These are phyloP conservation scores for Oreochromis tanganicae DNA, from an alignment of 2,113 vertebrate species.

Conservation along the genomic window DNA sequence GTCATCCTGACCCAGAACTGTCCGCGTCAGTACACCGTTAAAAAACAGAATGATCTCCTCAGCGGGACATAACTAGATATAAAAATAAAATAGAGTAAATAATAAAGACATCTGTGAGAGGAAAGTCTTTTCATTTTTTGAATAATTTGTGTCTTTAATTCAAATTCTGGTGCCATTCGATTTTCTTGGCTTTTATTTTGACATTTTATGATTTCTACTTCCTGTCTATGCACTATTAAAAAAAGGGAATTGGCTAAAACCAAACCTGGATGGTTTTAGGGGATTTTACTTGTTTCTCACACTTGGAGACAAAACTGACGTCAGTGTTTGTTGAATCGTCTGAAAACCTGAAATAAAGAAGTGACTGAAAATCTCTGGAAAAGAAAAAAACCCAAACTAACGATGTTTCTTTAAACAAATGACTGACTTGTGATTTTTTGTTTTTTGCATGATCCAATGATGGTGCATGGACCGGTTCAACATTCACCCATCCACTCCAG, in stretches of 20 bases:
- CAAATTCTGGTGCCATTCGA: background rate
- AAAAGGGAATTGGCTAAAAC: background rate
- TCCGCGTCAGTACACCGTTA: rapidly evolving
- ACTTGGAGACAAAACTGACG: background rate
- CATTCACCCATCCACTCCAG: background rate
- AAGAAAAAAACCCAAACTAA: rapidly evolving
- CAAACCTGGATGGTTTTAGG: background rate
- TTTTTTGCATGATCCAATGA: background rate
- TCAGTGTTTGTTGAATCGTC: background rate
- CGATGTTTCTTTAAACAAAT: background rate
- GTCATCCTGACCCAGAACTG: background rate
- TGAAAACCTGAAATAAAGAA: background rate
- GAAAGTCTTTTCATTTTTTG: background rate
- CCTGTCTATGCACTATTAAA: background rate
- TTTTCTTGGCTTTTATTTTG: background rate
- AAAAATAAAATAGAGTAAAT: background rate
- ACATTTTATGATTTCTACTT: background rate
- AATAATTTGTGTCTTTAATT: background rate
- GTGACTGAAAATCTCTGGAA: background rate
- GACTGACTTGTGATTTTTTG: background rate
- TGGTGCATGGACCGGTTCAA: too few relatives aligned
- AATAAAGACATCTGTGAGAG: background rate
- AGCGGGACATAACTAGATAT: background rate
- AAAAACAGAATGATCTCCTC: background rate
- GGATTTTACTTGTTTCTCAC: background rate